A percentile compares a stretch with the other conserved stretches of the same genome.
These are phyloP conservation scores for Thripadectes ignobilis DNA, from an alignment of 2,797 vertebrate genomes.

Conservation along the genomic window DNA sequence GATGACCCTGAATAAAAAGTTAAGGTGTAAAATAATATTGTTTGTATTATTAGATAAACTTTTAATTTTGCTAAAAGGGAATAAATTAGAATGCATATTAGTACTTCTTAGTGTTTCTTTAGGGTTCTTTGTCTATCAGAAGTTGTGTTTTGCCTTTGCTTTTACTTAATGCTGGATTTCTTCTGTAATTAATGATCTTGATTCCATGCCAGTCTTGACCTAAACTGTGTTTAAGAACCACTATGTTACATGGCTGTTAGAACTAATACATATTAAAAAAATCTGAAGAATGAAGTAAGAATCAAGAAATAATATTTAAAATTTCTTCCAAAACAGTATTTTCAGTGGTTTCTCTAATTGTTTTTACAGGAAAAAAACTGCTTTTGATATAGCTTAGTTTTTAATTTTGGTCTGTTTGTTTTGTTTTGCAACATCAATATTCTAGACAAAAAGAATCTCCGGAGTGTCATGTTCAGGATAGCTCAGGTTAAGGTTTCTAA, in stretches of 20 bases:
- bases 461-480: background rate
- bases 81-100: background rate
- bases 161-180: background rate
- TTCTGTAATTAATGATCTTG: background rate
- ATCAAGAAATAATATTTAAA: background rate
- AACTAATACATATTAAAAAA: background rate
- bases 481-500: background rate
- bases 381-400: background rate
- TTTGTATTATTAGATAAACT: background rate
- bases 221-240: background rate
- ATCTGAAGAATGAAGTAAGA: background rate
- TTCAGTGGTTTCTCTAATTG: background rate
- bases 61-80: conserved; percentile 13
- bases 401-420: background rate
- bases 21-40: conserved; percentile 5
- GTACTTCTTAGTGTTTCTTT: background rate
- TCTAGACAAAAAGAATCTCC: background rate
- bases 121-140: background rate
- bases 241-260: background rate
- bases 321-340: background rate
- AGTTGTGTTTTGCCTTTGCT: background rate
- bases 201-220: background rate
- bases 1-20: conserved; percentile 52
- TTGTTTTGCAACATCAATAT: background rate
- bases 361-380: background rate